These are phyloP conservation scores for Lepeophtheirus salmonis DNA, from an alignment of 1,140 invertebrate genomes.

Conservation along the genomic window DNA sequence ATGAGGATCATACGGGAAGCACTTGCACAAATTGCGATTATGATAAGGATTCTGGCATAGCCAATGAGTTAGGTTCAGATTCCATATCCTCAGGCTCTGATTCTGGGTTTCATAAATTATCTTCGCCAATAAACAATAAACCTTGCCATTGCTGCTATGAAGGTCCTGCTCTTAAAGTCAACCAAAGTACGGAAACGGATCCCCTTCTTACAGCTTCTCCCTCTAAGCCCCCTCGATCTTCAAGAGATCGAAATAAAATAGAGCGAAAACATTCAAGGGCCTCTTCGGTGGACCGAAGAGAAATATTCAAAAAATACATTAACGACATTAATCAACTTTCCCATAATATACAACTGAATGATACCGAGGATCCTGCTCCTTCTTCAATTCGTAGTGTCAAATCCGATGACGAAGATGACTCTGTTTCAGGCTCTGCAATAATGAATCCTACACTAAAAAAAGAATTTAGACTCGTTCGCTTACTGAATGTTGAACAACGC, in stretches of 20 bases:
- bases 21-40: conserved; percentile 1
- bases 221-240: background rate
- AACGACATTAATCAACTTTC: conserved; percentile 3
- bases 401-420: background rate
- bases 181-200: conserved; percentile 8
- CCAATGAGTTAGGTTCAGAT: background rate
- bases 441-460: background rate
- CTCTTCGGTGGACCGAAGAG: conserved; percentile 10
- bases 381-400: background rate
- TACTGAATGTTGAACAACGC: background rate
- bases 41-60: conserved; percentile 8
- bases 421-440: background rate
- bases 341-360: background rate
- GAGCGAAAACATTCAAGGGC: conserved; percentile 9
- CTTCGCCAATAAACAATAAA: background rate
- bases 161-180: background rate
- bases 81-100: conserved; percentile 6
- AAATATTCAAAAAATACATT: conserved; percentile 17
- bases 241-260: background rate
- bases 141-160: background rate
- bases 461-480: conserved; percentile 12
- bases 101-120: background rate
- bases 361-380: background rate
- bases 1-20: background rate
- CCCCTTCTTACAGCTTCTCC: background rate